Base-by-base conservation (phyloP, 1,140 invertebrate species). In the Pachypeltis micranthus region DNA sequence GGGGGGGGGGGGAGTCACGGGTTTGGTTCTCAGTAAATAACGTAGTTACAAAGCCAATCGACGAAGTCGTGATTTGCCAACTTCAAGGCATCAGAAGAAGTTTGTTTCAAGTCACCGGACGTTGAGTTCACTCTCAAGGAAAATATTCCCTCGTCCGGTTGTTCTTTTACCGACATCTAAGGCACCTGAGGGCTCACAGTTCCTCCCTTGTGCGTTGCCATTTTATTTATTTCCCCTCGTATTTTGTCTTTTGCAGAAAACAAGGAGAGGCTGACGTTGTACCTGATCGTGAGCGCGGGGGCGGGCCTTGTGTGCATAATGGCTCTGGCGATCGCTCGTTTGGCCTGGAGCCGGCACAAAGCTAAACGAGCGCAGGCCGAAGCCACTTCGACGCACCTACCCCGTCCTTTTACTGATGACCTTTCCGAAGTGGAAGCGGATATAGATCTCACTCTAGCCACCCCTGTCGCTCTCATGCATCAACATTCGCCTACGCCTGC, bases 191-290 rank as follows among this genome's bases (percentile, higher is more conserved):
- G n/a, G n/a, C n/a, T n/a, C n/a, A n/a, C 23, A 14, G 23, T 24
- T 24, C 10, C 23, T 56, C 23, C 10, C 23, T 24, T 56, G 10
- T 14, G 54, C 23, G 12, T 14, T 12, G 54, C 12, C 12, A 23
- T 44, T 44, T 12, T 12, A n/a, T 44, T 44, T 19, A 54, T 19
- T 19, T 10, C 21, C 51, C n/a, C 21, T 55, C 23, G 21, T 55
- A n/a, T n/a, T n/a, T n/a, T n/a, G n/a, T n/a, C n/a, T n/a, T n/a
- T 74, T 74, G 28, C 80, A 91, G 88, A 82, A 69, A 87, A 90
- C 71, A 79, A 83, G 70, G 87, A 90, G 69, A 86, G 85, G 64
- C 83, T 88, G 67, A 84, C 86, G 70, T 74, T 91, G 51, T 90
- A 90, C 77, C 75, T 90, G 67, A 82, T 85, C 27, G 76, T 90